Base-by-base conservation (phyloP, 1,140 invertebrate genomes). In the Nomia melanderi region DNA sequence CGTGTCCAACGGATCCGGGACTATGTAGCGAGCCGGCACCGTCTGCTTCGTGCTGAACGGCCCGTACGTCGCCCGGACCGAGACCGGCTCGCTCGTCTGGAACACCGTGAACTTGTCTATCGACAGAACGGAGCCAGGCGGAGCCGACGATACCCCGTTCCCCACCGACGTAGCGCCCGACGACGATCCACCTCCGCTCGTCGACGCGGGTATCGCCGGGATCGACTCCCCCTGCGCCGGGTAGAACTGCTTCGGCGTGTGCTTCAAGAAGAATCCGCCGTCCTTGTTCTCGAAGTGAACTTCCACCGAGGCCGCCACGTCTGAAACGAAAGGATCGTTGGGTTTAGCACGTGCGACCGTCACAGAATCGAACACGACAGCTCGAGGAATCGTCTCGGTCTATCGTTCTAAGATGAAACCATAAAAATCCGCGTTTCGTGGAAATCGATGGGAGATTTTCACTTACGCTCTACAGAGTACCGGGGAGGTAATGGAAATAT, bases 1-100 rank as follows among this genome's bases (percentile, higher is more conserved):
- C 17, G 90, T 87, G 75, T 95, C 95, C 77, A 96, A 90, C 0
- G 96, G 95, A 89, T 97, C 96, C 0, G 96, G 96, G 17, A 97
- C 96, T 72, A 97, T 94, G 85, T 96, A 97, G n/a, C 96, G 93
- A 0, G 96, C 96, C n/a, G 97, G 97, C 20, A 98, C 97, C 1
- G 97, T 98, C 91, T 98, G 97, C 86, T 98, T 98, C 36, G 97
- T 98, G 78, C 96, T 97, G 92, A 98, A 98, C 2, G 97, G 97
- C 4, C 97, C 97, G 85, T 98, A 98, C 8, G 96, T 97, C 11
- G 97, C 97, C 20, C 97, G 93, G 6, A 98, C 96, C 0, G 97
- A 97, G 1, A 97, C 96, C 8, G 97, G 96, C 76, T 96, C 95
- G 33, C 96, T 96, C 41, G 96, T 96, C 88, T 98, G 96, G 82